phyloP scores from a whole-genome alignment of 1,140 invertebrate species.

The Cotesia glomerata region DNA sequence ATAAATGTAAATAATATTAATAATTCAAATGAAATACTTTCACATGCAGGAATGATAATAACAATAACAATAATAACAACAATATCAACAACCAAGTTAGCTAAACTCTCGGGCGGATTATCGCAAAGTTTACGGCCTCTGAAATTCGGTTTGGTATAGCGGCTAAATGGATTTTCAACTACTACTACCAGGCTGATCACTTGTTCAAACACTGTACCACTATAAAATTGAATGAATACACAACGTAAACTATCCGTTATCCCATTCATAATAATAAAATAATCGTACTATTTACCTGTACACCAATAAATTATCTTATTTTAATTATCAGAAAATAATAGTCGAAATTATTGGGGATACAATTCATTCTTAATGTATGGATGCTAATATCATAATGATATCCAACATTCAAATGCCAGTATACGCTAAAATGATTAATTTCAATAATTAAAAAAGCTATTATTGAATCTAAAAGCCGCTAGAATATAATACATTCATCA shows the following conservation, averaged over 20 bases:
- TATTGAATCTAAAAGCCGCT: no score
- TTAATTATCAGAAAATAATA: no score
- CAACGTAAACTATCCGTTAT: neutral
- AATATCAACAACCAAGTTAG: neutral
- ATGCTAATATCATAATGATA: no score
- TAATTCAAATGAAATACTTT: no score
- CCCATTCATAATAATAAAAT: neutral
- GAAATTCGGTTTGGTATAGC: constrained; percentile 9
- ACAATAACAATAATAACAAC: no score
- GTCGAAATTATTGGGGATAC: no score
- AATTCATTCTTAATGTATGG: no score
- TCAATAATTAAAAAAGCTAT: no score
- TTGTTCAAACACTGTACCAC: neutral
- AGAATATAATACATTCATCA: neutral
- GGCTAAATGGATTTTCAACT: constrained; percentile 6
- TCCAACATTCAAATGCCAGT: no score
- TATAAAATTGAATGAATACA: constrained; percentile 14
- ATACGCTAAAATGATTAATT: no score
- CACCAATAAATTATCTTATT: neutral
- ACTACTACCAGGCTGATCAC: neutral
- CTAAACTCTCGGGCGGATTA: constrained; percentile 8
- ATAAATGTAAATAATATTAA: no score
- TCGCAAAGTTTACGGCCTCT: neutral
- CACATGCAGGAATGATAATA: no score
- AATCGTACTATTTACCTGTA: neutral